A percentile compares a stretch with the other conserved stretches of the same genome.
These are phyloP conservation scores for Drosophila santomea DNA, from an alignment of 1,140 invertebrate genomes.

Conservation along the genomic window DNA sequence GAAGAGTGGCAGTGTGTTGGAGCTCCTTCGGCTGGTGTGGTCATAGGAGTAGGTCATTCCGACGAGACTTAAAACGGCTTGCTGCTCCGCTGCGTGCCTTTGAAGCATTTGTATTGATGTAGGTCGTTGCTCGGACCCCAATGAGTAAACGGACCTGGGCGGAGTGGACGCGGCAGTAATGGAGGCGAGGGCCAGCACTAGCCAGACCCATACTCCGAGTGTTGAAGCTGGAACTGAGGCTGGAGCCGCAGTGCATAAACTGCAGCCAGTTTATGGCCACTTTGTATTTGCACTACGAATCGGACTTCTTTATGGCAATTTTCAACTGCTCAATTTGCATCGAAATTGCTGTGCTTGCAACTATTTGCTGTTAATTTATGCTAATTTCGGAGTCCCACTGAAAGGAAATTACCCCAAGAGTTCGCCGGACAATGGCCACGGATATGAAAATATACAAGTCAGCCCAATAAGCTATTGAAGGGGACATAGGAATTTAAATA, in stretches of 20 bases:
- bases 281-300: slow-evolving; percentile 69
- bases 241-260: slow-evolving; percentile 64
- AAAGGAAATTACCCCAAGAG: slow-evolving; percentile 45
- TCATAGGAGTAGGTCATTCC: slow-evolving; percentile 65
- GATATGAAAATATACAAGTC: slow-evolving; percentile 7
- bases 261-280: slow-evolving; percentile 75
- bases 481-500: no score
- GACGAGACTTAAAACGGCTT: slow-evolving; percentile 61
- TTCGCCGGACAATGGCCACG: slow-evolving; percentile 26
- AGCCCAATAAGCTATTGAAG: no score
- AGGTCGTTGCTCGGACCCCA: slow-evolving; percentile 63
- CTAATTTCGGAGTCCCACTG: slow-evolving; percentile 54
- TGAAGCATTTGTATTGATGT: slow-evolving; percentile 69
- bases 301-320: slow-evolving; percentile 67
- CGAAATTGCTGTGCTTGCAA: slow-evolving; percentile 53
- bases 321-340: slow-evolving; percentile 75
- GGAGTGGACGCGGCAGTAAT: slow-evolving; percentile 33
- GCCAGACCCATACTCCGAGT: slow-evolving; percentile 34
- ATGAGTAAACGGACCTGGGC: slow-evolving; percentile 19
- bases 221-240: slow-evolving; percentile 18
- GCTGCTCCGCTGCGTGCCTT: slow-evolving; percentile 59
- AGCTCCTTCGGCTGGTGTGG: slow-evolving; percentile 23
- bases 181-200: slow-evolving; percentile 34
- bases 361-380: slow-evolving; percentile 71
- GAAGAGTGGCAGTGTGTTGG: slow-evolving; percentile 20